Evolutionary conservation across 2,888 invertebrate genomes (phyloP), one percentile per base, ranked within the genome.

Genomic region (Dysmachus trigonus): DNA sequence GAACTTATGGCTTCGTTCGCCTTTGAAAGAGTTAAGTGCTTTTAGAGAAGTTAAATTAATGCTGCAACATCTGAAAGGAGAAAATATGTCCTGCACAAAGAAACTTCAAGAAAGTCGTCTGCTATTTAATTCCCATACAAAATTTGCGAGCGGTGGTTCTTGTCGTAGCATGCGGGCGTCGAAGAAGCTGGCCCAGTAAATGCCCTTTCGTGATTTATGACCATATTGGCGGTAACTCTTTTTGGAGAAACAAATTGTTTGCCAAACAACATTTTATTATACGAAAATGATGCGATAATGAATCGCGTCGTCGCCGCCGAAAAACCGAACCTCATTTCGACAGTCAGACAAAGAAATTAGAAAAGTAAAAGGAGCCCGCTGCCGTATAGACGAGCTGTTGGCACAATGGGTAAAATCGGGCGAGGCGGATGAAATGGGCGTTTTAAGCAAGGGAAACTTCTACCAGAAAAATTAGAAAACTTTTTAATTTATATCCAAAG

Each of bases 11-110:
- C 71, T 82, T 82, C 62, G 53, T 71, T 35, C 38, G 33, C 82
- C 82, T 82, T 82, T 82, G 62, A 82, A 82, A 82, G 82, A 82
- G 82, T 82, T 82, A 82, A 82, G 82, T 82, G 82, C 82, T 82
- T 82, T 82, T 71, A 27, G 62, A 62, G 82, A 82, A 82, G 62
- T 82, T 82, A 82, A 82, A 82, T 82, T 82, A 82, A 62, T 82
- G 62, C 82, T 82, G 71, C 62, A 82, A 35, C 53, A 22, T 35
- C 71, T 82, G 62, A 53, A 82, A 71, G 62, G 35, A 71, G 62
- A 22, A 82, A 82, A 62, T 62, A 62, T 35, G 71, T 35, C 53
- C 71, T 62, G 31, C 35, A 53, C 47, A 71, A 22, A 35, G 35
- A 82, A 82, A 53, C 33, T 82, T 82, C 71, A 82, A 82, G 35